A percentile compares a stretch with the other conserved stretches of the same genome.
Conservation (phyloP, 2,797 vertebrate genomes). For the Amblyraja radiata region DNA sequence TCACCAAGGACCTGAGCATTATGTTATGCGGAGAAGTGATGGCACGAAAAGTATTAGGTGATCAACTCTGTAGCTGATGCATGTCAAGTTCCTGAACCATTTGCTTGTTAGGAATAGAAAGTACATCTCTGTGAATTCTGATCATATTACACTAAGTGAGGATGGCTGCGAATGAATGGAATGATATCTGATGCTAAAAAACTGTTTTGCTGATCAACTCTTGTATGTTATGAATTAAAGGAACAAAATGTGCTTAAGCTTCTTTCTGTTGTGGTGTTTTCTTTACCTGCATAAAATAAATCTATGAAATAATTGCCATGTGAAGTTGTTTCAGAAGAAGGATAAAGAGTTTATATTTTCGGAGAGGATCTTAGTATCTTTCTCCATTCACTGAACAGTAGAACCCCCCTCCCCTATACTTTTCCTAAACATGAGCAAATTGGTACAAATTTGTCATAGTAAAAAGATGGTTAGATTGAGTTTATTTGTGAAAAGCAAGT, state of each 20-base stretch:
- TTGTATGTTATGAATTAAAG: slow-evolving; percentile 15
- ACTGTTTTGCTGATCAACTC: neutral
- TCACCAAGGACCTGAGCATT: neutral
- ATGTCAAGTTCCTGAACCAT: neutral
- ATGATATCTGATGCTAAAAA: neutral
- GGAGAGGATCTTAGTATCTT: neutral
- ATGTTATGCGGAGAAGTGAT: neutral
- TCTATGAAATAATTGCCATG: neutral
- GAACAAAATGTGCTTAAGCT: neutral
- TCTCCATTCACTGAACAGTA: neutral
- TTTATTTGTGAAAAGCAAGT: neutral
- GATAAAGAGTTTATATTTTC: neutral
- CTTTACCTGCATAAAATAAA: neutral
- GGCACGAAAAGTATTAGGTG: neutral
- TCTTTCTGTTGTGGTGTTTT: neutral
- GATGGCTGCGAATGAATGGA: neutral
- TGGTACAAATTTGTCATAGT: neutral
- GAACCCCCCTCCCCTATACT: neutral
- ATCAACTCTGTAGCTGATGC: slow-evolving; percentile 22
- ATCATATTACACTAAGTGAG: neutral
- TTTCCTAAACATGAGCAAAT: neutral
- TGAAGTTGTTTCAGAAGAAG: neutral
- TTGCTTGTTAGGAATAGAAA: neutral
- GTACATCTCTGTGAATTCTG: neutral
- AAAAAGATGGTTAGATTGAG: neutral